Conservation (phyloP, 2,888 invertebrate genomes). For the Fragum whitleyi region DNA sequence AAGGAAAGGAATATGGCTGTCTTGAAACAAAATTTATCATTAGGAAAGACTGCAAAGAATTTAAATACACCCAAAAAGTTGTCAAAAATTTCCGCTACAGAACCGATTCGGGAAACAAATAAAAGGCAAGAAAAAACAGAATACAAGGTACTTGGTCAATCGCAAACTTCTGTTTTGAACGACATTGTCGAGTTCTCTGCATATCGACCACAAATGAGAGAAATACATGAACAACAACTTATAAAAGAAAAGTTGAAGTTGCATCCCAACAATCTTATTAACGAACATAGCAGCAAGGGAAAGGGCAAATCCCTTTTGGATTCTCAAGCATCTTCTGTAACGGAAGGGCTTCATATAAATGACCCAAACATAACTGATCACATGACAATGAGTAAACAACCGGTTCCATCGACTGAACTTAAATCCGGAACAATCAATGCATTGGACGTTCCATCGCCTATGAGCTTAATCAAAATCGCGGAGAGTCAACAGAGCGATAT, state of each 20-base stretch:
- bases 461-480: background rate
- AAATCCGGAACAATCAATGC: background rate
- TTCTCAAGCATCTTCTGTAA: background rate
- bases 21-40: background rate
- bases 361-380: background rate
- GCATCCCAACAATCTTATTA: background rate
- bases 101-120: background rate
- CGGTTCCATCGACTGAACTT: background rate
- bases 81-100: background rate
- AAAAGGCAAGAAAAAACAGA: background rate
- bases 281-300: background rate
- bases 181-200: background rate
- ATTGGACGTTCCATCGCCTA: background rate
- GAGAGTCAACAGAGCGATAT: background rate
- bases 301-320: background rate
- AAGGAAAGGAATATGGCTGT: background rate
- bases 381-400: background rate
- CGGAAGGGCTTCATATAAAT: background rate
- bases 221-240: slow-evolving; percentile 11
- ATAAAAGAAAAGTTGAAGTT: slow-evolving; percentile 16
- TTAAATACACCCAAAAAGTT: background rate
- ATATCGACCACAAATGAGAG: slow-evolving; percentile 7
- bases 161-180: background rate
- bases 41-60: background rate
- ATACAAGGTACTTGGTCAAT: background rate